Evolutionary conservation across 2,113 vertebrate species (phyloP), one percentile per base, ranked within the genome.

Genomic region (Helogale parvula): DNA sequence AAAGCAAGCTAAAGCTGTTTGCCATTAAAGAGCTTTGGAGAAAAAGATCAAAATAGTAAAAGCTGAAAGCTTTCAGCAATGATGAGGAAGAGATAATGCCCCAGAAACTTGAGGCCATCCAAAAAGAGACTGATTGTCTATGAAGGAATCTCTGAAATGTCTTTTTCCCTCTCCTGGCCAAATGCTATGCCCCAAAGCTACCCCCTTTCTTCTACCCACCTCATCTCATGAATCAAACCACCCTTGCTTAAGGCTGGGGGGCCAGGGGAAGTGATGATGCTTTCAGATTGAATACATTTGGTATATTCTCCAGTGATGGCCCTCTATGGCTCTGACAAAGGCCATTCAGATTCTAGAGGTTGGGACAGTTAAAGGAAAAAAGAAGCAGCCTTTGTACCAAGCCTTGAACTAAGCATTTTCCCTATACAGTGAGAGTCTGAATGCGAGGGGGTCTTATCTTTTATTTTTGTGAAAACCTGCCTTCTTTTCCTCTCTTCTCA

Each of bases 1-100:
- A 98, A 98, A 98, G 94, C 82, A 97, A 98, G 96, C 77, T 93
- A 95, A 97, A 98, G 90, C 93, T 98, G 98, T 98, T 96, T 97
- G 86, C 76, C 68, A 68, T 84, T 96, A 82, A 98, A 98, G 96
- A 97, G 94, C 57, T 82, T 97, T 93, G 87, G 90, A 94, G 95
- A 88, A 98, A 97, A 97, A n/a, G 47, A 98, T 97, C 85, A 98
- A 97, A 92, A 91, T 93, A 5, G 15, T 33, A 66, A 94, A 98
- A 81, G 97, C 72, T 0, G 23, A 96, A 96, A 97, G 66, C 57
- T 98, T 94, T 79, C 13, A 79, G 93, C 7, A 79, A 97, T 66
- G 94, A 90, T 88, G 38, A 97, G 82, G 80, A 93, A 77, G n/a
- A 93, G 88, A 97, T 94, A 94, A 96, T 52, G 68, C 65, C 47